Evolutionary conservation across 2,113 vertebrate species (phyloP), one percentile per base, ranked within the genome.

Genomic region (Notothenia coriiceps): DNA sequence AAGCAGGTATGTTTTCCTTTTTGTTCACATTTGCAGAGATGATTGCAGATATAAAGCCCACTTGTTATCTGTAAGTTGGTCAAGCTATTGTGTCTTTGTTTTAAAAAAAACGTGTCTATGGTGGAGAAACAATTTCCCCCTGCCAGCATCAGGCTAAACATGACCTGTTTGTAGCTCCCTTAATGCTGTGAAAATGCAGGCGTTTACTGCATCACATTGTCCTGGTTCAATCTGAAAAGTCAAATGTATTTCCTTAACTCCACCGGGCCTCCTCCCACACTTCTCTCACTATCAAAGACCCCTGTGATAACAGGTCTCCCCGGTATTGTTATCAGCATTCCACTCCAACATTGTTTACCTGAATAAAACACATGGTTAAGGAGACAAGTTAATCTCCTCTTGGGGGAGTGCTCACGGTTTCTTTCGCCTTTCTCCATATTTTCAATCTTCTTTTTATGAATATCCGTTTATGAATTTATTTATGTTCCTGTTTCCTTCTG

Each of bases 201-300:
- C 4, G 29, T 84, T 86, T 54, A 66, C 68, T 64, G 57, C 62
- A 71, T 77, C 52, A 50, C 43, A 54, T 74, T 66, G 57, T 73
- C 82, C 81, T 70, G 77, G 70, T 78, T 84, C 67, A 67, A 68
- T 72, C 61, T 10, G 60, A 81, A 84, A 86, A 76, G 70, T 56
- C 20, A 77, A 86, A 64, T 74, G 62, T 83, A 62, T 88, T 90
- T 75, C 72, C 79, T 78, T 68, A 74, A 9, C 79, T 81, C 76
- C 70, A 13, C 69, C 47, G 6, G 44, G 71, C 80, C 78, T 83
- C 86, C 63, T 70, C 84, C 79, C 44, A 61, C 82, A 87, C 77
- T 60, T 50, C 67, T 85, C 75, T 90, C 80, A 68, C 84, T 85
- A 84, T 91, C 85, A 89, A 86, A 87, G 75, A 77, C 60, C 74